Base-by-base conservation (phyloP, 2,113 vertebrate species). In the Balaenoptera acutorostrata region DNA sequence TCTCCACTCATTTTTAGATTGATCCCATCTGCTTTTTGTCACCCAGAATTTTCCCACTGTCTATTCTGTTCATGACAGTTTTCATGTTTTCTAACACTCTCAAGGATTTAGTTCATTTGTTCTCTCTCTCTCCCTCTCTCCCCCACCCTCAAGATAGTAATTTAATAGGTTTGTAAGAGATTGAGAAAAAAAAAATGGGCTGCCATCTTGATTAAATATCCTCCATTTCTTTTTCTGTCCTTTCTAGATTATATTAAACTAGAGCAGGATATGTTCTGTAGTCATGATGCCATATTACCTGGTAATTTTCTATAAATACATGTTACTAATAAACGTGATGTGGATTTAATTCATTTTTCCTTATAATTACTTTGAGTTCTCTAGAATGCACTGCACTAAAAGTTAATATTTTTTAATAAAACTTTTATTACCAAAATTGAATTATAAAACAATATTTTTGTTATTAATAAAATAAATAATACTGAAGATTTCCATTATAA, bases 291-390 rank as follows among this genome's bases (percentile, higher is more conserved):
- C 18, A 17, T 64, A 74, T 77, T 92, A 4, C 17, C 9, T 69
- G n/a, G 14, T 81, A 44, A 81, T 92, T 74, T 18, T 80, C 20
- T 64, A 17, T 55, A 93, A 52, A 41, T 77, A 41, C 1, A 18
- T n/a, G 49, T 17, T 61, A 61, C 20, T 49, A 82, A 77, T 63
- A 89, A 92, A 92, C 27, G 4, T 44, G 20, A 20, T 39, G 0
- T 83, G 7, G 4, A 18, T 83, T 61, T 93, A 71, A 87, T 44
- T 90, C 12, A 78, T 66, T 84, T 82, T 82, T 83, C 21, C 1
- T n/a, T 84, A 8, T 82, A 93, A 85, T 90, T 87, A 77, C 8
- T 94, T 88, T 83, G 63, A 90, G 27, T 95, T 93, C 44, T 49
- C 39, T 61, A 68, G 49, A 49, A 91, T 74, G 3, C 10, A 36